These are phyloP conservation scores for Atopsyche davidsoni DNA, from an alignment of 1,140 invertebrate species.

Conservation along the genomic window DNA sequence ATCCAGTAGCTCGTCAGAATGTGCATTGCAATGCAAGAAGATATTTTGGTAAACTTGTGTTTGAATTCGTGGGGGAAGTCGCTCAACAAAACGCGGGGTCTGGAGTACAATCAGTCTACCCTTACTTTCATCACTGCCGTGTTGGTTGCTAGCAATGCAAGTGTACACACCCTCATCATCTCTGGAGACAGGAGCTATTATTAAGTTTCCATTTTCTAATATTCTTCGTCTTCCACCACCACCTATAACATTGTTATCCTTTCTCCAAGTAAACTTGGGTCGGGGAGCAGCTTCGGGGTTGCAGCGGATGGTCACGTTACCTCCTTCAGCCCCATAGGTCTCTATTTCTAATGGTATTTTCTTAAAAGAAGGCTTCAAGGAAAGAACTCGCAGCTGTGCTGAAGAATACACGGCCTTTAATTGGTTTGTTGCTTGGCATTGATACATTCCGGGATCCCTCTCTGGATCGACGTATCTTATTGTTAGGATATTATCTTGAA, in stretches of 20 bases:
- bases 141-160: slow-evolving; percentile 79
- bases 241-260: slow-evolving; percentile 78
- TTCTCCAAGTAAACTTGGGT: slow-evolving; percentile 86
- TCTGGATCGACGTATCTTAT: slow-evolving; percentile 72
- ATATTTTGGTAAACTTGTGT: slow-evolving; percentile 65
- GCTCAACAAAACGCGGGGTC: slow-evolving; percentile 64
- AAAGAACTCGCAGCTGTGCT: slow-evolving; percentile 81
- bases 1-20: slow-evolving; percentile 75
- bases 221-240: slow-evolving; percentile 72
- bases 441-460: slow-evolving; percentile 91
- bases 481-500: slow-evolving; percentile 82
- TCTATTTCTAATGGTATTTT: slow-evolving; percentile 83
- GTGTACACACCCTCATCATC: slow-evolving; percentile 86
- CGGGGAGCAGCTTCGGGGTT: slow-evolving; percentile 90
- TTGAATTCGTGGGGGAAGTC: slow-evolving; percentile 56
- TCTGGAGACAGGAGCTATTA: slow-evolving; percentile 78
- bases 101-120: slow-evolving; percentile 79
- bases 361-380: slow-evolving; percentile 82
- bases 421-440: slow-evolving; percentile 87
- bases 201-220: slow-evolving; percentile 74
- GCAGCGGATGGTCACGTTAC: slow-evolving; percentile 88
- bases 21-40: slow-evolving; percentile 72
- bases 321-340: slow-evolving; percentile 83
- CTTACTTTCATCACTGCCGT: slow-evolving; percentile 72
- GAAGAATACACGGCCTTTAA: slow-evolving; percentile 81